Evolutionary conservation across 1,140 invertebrate species (phyloP), one percentile per base, ranked within the genome.

Genomic region (Bombus breviceps): DNA sequence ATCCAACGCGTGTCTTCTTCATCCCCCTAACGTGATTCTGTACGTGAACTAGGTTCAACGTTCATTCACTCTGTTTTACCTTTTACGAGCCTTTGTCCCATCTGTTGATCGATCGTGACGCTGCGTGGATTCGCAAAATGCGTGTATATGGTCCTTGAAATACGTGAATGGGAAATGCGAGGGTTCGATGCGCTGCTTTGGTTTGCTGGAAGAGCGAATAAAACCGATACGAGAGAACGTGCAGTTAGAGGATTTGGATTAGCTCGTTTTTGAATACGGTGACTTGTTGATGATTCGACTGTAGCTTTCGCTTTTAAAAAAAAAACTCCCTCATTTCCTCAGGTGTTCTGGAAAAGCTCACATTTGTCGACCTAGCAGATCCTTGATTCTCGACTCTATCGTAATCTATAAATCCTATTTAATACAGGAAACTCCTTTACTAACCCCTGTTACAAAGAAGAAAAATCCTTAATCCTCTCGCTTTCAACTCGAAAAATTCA

Each of bases 21-120:
- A 22, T 5, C 41, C 83, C 83, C 53, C 72, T 57, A 34, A 69
- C 59, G 34, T 68, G 47, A 53, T 53, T 53, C 47, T 22, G 47
- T 53, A 53, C 47, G 47, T 22, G 47, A 53, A 53, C 47, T 53
- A 53, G 47, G 47, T 53, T 53, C 47, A 34, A 69, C 59, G 34
- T 68, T 41, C 83, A 66, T 75, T 43, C 64, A 32, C 15, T 74
- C 34, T 66, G 37, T 66, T 78, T 75, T 71, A 47, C 10, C 37
- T 37, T 81, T 85, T 57, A 80, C 78, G 68, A 81, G 85, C n/a
- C 34, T 43, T 37, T 39, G 80, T 73, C 80, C 80, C 69, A 72
- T 41, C 47, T 81, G 80, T 57, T 71, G 80, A 81, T 79, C 77
- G 77, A 73, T 73, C 37, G 53, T 18, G 34, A 39, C 28, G 22